These are phyloP conservation scores for Caradrina kadenii DNA, from an alignment of 2,888 invertebrate species.

Conservation along the genomic window DNA sequence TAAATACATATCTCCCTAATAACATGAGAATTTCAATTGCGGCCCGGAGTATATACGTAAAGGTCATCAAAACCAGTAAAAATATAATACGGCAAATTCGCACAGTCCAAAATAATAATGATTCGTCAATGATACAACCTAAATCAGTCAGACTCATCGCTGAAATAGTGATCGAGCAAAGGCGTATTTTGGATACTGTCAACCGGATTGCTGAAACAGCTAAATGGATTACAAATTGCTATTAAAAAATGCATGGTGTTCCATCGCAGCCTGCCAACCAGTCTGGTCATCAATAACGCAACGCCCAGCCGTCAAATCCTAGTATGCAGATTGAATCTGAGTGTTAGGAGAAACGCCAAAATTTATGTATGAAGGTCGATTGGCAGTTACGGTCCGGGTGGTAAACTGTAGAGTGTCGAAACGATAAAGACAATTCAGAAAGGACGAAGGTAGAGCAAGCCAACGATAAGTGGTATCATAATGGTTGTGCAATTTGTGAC, in stretches of 20 bases:
- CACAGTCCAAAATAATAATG: constrained; percentile 6
- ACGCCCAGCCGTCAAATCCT: constrained; percentile 40
- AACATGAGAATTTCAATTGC: constrained; percentile 28
- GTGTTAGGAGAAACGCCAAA: constrained; percentile 34
- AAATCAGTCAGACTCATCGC: background rate
- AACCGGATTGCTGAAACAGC: constrained; percentile 34
- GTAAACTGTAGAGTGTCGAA: constrained; percentile 42
- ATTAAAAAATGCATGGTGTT: constrained; percentile 57
- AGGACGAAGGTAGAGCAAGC: constrained; percentile 44
- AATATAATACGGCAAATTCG: constrained; percentile 3
- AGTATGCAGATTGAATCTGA: constrained; percentile 60
- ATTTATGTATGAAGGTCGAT: constrained; percentile 60
- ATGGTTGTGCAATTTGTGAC: constrained; percentile 49
- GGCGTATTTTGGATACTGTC: constrained; percentile 18
- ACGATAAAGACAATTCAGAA: constrained; percentile 53
- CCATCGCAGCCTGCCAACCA: constrained; percentile 21
- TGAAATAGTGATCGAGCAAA: constrained; percentile 36
- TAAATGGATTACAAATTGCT: constrained; percentile 55
- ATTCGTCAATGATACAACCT: constrained; percentile 9
- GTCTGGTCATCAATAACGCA: constrained; percentile 56
- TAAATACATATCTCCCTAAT: constrained; percentile 15
- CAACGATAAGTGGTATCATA: constrained; percentile 53
- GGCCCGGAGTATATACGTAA: constrained; percentile 12
- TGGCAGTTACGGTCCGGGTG: constrained; percentile 39
- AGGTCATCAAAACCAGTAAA: constrained; percentile 22